Conservation (phyloP, 1,140 invertebrate species). For the Drosophila yakuba region DNA sequence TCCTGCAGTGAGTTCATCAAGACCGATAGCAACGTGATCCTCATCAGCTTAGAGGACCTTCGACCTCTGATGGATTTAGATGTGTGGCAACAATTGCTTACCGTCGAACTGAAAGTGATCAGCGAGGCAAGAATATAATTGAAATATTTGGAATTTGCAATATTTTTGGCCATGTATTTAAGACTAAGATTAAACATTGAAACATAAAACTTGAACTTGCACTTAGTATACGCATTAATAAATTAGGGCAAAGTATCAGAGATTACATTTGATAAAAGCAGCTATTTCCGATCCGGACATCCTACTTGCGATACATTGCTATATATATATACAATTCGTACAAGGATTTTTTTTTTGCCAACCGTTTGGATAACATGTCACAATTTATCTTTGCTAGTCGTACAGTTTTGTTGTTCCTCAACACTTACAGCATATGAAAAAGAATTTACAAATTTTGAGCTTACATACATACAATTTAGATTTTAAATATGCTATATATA, state of each 20-base stretch:
- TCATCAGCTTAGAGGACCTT: constrained; percentile 54
- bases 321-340: constrained; percentile 21
- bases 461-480: constrained; percentile 71
- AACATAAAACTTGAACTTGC: constrained; percentile 43
- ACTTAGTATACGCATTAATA: constrained; percentile 27
- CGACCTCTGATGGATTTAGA: constrained; percentile 15
- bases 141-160: neutral
- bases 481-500: constrained; percentile 31
- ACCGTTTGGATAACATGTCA: constrained; percentile 27
- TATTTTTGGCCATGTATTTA: constrained; percentile 49
- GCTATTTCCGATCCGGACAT: constrained; percentile 11
- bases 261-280: constrained; percentile 36
- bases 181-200: constrained; percentile 33
- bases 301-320: constrained; percentile 20
- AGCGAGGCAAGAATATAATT: constrained; percentile 35
- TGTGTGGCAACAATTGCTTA: constrained; percentile 35
- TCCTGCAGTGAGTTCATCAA: constrained; percentile 54
- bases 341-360: constrained; percentile 3
- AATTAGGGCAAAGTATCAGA: constrained; percentile 42
- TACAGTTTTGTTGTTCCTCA: constrained; percentile 32
- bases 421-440: constrained; percentile 46
- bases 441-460: constrained; percentile 71
- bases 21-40: constrained; percentile 47
- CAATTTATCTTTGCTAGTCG: constrained; percentile 34
- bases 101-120: constrained; percentile 45